Evolutionary conservation across 2,113 vertebrate genomes (phyloP).

Genomic region (Willisornis vidua): DNA sequence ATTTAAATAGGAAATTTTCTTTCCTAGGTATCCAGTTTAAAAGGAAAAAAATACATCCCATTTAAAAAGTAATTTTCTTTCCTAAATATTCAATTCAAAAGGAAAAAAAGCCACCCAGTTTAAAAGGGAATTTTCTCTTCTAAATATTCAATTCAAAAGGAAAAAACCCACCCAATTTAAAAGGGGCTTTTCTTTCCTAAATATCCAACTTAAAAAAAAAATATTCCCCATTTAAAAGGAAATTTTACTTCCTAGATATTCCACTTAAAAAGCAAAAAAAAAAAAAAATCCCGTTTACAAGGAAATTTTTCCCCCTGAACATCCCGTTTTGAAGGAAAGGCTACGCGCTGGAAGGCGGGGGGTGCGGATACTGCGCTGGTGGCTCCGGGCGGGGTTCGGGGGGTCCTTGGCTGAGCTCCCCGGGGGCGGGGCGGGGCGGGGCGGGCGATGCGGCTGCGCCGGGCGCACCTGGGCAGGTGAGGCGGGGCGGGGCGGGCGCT

Average conservation of each 20-base stretch:
- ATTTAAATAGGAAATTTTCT: not conserved
- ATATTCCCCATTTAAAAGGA: no score
- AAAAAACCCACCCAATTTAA: not conserved
- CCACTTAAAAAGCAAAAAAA: no score
- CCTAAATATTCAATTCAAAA: not conserved
- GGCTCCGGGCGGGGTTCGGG: no score
- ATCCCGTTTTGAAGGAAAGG: no score
- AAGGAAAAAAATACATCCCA: not conserved
- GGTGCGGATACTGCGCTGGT: no score
- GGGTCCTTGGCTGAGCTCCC: no score
- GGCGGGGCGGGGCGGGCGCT: not conserved
- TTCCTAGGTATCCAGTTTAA: not conserved
- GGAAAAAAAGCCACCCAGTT: not conserved
- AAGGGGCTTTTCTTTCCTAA: not conserved
- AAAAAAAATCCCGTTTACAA: no score
- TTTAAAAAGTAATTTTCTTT: not conserved
- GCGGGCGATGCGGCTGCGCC: not conserved
- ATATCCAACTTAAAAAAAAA: not conserved
- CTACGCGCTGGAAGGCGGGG: no score
- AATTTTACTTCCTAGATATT: no score
- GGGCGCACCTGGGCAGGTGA: constrained; percentile 15
- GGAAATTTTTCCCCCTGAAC: no score
- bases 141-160: not conserved
- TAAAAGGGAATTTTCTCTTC: not conserved
- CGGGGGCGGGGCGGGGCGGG: not conserved